These are phyloP conservation scores for Podargus strigoides DNA, from an alignment of 2,797 vertebrate genomes.

Conservation along the genomic window DNA sequence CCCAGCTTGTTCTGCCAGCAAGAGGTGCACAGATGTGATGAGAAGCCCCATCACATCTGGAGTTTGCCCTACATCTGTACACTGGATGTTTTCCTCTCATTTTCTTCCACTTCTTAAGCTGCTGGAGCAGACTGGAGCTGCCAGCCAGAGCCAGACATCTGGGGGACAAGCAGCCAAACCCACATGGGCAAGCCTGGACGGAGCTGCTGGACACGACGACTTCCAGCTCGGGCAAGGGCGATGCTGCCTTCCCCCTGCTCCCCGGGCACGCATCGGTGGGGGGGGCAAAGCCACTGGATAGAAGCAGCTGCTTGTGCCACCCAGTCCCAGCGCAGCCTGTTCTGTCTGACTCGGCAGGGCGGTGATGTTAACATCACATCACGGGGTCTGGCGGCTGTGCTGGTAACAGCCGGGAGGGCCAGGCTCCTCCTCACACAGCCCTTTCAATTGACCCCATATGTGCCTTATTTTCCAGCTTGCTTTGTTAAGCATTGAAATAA, in stretches of 20 bases:
- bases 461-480: constrained; percentile 10
- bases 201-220: neutral
- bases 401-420: neutral
- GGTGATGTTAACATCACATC: neutral
- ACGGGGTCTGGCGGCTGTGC: neutral
- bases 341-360: neutral
- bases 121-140: neutral
- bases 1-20: neutral
- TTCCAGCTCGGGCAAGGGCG: neutral
- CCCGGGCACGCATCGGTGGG: rapidly evolving
- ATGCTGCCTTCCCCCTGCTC: neutral
- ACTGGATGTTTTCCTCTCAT: neutral
- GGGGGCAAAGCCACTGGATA: neutral
- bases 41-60: neutral
- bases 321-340: neutral
- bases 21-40: rapidly evolving
- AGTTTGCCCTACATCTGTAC: neutral
- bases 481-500: neutral
- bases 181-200: neutral
- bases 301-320: neutral
- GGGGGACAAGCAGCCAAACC: neutral
- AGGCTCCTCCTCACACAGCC: neutral
- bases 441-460: neutral
- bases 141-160: neutral
- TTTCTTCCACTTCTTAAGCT: neutral